Conservation (phyloP, 2,113 vertebrate species). For the Orthochromis indermauri region DNA sequence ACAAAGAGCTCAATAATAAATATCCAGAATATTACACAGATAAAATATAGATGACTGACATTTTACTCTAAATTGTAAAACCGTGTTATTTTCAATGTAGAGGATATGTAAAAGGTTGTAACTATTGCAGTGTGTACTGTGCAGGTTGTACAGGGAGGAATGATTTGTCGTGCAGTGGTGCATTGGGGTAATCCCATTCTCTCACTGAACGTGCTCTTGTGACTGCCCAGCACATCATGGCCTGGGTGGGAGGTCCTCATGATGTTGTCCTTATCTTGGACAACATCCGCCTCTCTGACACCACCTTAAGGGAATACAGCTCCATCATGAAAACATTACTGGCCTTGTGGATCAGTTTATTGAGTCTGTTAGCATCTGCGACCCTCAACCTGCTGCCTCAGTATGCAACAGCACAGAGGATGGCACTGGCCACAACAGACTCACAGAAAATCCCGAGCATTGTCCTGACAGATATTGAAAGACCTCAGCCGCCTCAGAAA, state of each 20-base stretch:
- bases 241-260: background rate
- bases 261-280: background rate
- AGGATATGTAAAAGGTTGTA: background rate
- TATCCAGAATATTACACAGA: background rate
- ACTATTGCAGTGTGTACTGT: background rate
- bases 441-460: background rate
- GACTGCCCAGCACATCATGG: background rate
- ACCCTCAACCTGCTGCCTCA: background rate
- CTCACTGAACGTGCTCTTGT: background rate
- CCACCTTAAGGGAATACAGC: background rate
- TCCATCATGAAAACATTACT: background rate
- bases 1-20: background rate
- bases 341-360: background rate
- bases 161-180: background rate
- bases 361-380: background rate
- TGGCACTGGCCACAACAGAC: background rate
- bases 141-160: background rate
- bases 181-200: background rate
- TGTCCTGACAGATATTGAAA: background rate
- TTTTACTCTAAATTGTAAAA: background rate
- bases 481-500: background rate
- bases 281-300: background rate
- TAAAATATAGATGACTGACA: background rate
- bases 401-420: background rate
- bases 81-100: background rate